Conservation (phyloP, 1,140 invertebrate genomes). For the Lethrus apterus region DNA sequence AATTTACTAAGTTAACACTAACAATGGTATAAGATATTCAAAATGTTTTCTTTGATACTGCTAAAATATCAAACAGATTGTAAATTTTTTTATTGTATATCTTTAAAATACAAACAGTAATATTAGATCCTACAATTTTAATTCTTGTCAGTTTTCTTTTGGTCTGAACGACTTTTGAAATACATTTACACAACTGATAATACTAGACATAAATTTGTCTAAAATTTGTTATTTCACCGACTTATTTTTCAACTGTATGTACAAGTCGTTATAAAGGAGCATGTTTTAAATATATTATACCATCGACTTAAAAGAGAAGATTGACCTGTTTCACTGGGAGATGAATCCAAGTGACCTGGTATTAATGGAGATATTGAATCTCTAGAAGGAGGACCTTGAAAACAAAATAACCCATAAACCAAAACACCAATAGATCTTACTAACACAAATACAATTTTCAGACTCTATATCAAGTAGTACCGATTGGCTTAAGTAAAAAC, state of each 20-base stretch:
- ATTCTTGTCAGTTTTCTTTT: no score
- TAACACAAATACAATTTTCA: background rate
- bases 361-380: conserved; percentile 19
- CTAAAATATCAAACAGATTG: no score
- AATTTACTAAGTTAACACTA: no score
- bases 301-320: conserved; percentile 2
- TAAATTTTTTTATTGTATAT: no score
- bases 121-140: no score
- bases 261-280: background rate
- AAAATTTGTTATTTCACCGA: no score
- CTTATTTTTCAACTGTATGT: background rate
- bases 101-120: no score
- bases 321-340: conserved; percentile 20
- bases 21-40: no score
- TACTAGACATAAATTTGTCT: no score
- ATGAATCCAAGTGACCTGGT: conserved; percentile 17
- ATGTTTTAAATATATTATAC: background rate
- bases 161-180: no score
- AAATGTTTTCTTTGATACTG: no score
- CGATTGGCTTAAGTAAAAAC: background rate
- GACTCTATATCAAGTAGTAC: background rate
- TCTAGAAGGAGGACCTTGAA: conserved; percentile 18
- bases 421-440: background rate
- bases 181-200: no score
- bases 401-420: background rate